Evolutionary conservation across 2,797 vertebrate species (phyloP), one percentile per base, ranked within the genome.

Genomic region (Lutjanus campechanus): DNA sequence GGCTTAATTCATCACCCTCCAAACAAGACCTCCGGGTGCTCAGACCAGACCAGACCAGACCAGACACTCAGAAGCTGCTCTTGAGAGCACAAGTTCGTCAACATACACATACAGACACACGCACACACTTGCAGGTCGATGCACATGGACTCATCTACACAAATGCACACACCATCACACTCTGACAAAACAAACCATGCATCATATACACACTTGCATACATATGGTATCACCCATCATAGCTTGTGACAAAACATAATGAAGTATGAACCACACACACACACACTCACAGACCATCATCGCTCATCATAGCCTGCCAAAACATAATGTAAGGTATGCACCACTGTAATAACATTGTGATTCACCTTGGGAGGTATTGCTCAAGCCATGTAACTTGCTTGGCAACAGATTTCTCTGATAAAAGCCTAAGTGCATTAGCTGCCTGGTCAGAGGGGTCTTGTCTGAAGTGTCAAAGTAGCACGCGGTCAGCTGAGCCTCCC

Each of bases 1-100:
- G 6, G 61, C 86, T 90, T 89, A 92, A 94, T 94, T 91, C 91
- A 92, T 94, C 90, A 92, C 58, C 82, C 73, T 70, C 72, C 71
- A 90, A 92, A 93, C 87, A 89, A 91, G 93, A 86, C 86, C 77
- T 77, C 72, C 7, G 46, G 59, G 79, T 65, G 69, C 66, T 69
- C 20, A 13, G 47, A 73, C 68, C 73, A 70, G 71, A 84, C 63
- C 20, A 13, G 47, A 73, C 68, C 73, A 70, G 71, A 84, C 63
- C 84, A 88, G 77, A 79, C 69, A 8, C 15, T 60, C 58, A 19
- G 51, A 70, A 73, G 80, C 85, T 62, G 81, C 72, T 80, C 47
- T 53, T 5, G 1, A 63, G 56, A 43, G 65, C 12, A 25, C 9
- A 43, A 82, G 51, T 20, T 46, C 2, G 3, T 22, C 44, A 10